phyloP scores from a whole-genome alignment of 2,888 invertebrate genomes.

The Neoaliturus tenellus region DNA sequence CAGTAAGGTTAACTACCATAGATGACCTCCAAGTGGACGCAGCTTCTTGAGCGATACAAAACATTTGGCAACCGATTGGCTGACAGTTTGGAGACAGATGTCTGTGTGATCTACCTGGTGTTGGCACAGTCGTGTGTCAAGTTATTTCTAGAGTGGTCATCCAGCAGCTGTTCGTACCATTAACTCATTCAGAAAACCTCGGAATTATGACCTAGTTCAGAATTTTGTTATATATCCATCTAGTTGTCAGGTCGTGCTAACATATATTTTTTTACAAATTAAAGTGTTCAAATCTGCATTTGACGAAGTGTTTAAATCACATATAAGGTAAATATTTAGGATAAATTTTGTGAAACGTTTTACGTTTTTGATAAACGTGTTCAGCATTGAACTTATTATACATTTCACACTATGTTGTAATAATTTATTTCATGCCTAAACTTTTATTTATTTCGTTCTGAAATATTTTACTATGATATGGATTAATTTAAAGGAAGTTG shows the following conservation, averaged over 20 bases:
- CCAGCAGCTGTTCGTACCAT: background rate
- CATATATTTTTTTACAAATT: background rate
- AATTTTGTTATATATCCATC: background rate
- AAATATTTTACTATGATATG: too few species aligned
- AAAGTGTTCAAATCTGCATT: background rate
- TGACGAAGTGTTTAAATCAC: background rate
- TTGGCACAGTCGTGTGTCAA: background rate
- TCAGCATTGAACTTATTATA: too few species aligned
- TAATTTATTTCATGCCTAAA: too few species aligned
- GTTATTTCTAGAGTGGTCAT: background rate
- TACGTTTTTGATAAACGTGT: too few species aligned
- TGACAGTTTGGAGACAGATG: background rate
- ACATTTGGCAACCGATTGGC: background rate
- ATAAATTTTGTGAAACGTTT: too few species aligned
- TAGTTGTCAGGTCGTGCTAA: background rate
- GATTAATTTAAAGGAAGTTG: too few species aligned
- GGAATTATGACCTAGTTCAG: constrained; percentile 14
- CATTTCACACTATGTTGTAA: too few species aligned
- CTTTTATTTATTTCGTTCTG: too few species aligned
- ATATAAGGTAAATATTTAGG: background rate
- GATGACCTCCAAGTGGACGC: background rate
- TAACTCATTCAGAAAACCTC: background rate
- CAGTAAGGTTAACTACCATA: background rate
- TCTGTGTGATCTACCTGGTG: background rate
- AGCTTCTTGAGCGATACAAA: background rate